phyloP scores from a whole-genome alignment of 2,113 vertebrate species.

The Phaethon lepturus region DNA sequence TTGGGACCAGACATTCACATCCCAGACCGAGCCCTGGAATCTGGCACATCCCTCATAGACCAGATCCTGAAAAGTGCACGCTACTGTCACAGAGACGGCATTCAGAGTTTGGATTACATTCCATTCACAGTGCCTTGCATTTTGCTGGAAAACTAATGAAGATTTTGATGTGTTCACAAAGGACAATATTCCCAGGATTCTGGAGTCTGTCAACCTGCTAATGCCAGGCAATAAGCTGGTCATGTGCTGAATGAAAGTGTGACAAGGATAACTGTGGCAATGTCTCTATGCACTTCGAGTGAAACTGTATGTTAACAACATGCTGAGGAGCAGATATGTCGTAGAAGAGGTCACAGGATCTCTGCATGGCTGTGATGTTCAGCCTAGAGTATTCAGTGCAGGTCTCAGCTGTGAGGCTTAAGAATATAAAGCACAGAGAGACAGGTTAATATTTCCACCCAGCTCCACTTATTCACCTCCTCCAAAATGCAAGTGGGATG shows the following conservation, averaged over 20 bases:
- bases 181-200: conserved; percentile 10
- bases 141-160: conserved; percentile 23
- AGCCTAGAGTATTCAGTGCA: not conserved
- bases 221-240: not conserved
- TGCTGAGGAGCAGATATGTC: not conserved
- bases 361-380: not conserved
- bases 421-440: not conserved
- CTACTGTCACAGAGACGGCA: not conserved
- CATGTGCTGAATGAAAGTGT: not conserved
- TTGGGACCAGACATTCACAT: not conserved
- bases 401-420: not conserved
- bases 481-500: not conserved
- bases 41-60: not conserved
- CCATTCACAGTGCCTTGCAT: not conserved
- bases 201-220: conserved; percentile 1
- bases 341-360: not conserved
- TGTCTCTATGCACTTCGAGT: not conserved
- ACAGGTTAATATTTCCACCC: not conserved
- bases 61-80: not conserved
- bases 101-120: conserved; percentile 2
- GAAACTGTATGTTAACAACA: not conserved
- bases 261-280: not conserved
- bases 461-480: not conserved
- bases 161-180: conserved; percentile 4
- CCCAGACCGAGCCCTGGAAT: not conserved